Evolutionary conservation across 1,140 invertebrate genomes (phyloP).

Genomic region (Latrodectus geometricus): DNA sequence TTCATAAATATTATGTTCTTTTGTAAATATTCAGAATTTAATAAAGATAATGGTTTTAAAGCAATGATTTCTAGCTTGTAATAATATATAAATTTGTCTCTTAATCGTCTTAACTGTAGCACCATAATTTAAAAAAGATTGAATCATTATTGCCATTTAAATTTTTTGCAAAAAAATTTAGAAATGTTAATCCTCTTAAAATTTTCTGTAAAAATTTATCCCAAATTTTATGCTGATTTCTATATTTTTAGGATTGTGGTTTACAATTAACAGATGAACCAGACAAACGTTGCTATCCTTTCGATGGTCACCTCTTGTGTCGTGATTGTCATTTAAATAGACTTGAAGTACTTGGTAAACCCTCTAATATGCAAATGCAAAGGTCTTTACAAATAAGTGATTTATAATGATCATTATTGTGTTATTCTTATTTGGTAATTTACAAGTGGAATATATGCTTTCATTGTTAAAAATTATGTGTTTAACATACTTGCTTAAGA

Average conservation of each 20-base stretch:
- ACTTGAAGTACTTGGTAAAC: slow-evolving; percentile 54
- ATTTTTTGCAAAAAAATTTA: not conserved
- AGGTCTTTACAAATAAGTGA: slow-evolving; percentile 61
- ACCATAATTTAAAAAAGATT: too few relatives aligned
- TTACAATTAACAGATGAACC: slow-evolving; percentile 97
- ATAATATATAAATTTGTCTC: too few relatives aligned
- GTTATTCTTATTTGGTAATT: too few relatives aligned
- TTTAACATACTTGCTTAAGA: too few relatives aligned
- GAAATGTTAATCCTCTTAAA: not conserved
- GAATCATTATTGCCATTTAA: not conserved
- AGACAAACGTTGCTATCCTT: slow-evolving; percentile 95
- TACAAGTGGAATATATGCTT: too few relatives aligned
- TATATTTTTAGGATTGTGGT: slow-evolving; percentile 80
- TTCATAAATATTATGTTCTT: not conserved
- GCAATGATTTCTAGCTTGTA: not conserved
- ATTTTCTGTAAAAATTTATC: not conserved
- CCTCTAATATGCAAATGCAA: slow-evolving; percentile 44
- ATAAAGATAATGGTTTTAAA: not conserved
- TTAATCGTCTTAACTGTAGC: too few relatives aligned
- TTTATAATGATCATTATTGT: slow-evolving; percentile 29
- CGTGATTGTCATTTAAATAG: slow-evolving; percentile 84
- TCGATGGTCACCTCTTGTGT: slow-evolving; percentile 90
- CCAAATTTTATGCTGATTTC: slow-evolving; percentile 22
- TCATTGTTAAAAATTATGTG: too few relatives aligned
- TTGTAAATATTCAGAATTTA: not conserved